Base-by-base conservation (phyloP, 92 coral and sea anemone species). In the Heteractis magnifica region DNA sequence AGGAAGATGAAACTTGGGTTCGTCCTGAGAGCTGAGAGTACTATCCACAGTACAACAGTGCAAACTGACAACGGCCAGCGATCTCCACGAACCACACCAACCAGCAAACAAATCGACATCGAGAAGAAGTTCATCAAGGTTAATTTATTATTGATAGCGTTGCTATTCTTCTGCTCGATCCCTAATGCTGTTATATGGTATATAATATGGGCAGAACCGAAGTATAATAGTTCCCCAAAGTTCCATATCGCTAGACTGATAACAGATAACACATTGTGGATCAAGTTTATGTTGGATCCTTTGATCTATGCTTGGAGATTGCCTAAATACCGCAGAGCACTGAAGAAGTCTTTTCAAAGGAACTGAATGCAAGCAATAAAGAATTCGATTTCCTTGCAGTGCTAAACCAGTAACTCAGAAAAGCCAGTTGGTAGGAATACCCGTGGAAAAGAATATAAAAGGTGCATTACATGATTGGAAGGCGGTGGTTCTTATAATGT, bases 251-350 rank as follows among this genome's bases (percentile, higher is more conserved):
- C 83, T 13, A 88, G 91, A 23, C 51, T 81, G 10, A 60, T 82
- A 15, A 79, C 71, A 1, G 92, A 91, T 4, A 91, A 88, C 58
- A 82, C 94, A 10, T 78, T 91, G 49, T 91, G 85, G 79, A 19
- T 91, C 51, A 91, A 91, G 74, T 89, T 83, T 60, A 26, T 91
- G 10, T 62, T 91, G 14, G 94, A 91, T 72, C 92, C 94, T 20
- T 70, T 91, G 49, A 76, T 91, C 55, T 91, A 84, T 77, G 94
- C 92, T 6, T 91, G 91, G 94, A 75, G 94, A 58, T 64, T 91
- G 80, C 94, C 94, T 6, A 91, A 86, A 16, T 91, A 91, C 58
- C 94, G 94, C 41, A 85, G 68, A 79, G 94, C 94, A 16, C 26
- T 91, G 83, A 85, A 79, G 76, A 85, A 76, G 34, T 82, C 91